These are phyloP conservation scores for Lordiphosa collinella DNA, from an alignment of 1,140 invertebrate genomes.

Conservation along the genomic window DNA sequence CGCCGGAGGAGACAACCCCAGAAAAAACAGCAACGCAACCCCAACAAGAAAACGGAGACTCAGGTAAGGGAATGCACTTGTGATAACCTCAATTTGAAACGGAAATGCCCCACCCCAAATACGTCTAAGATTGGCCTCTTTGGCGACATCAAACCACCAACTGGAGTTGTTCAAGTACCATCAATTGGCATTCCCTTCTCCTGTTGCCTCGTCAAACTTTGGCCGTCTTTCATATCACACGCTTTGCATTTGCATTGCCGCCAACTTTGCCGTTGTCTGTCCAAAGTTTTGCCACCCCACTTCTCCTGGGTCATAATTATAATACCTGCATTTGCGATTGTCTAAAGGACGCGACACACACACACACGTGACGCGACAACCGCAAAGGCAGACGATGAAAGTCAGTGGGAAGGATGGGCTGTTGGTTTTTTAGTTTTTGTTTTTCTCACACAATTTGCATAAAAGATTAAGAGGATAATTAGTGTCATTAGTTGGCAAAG, in stretches of 20 bases:
- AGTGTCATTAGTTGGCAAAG: constrained; percentile 63
- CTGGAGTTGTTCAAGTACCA: too few relatives aligned
- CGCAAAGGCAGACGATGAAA: constrained; percentile 17
- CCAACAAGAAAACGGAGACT: not conserved
- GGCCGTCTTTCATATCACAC: constrained; percentile 65
- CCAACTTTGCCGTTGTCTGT: constrained; percentile 61
- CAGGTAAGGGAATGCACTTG: constrained; percentile 20
- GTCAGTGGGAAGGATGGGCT: not conserved
- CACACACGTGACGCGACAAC: constrained; percentile 60
- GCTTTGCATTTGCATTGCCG: constrained; percentile 20
- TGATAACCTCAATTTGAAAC: constrained; percentile 44
- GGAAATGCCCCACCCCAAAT: constrained; percentile 4
- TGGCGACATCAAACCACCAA: not conserved
- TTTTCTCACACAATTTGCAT: constrained; percentile 61
- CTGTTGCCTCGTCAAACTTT: constrained; percentile 49
- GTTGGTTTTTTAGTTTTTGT: constrained; percentile 1
- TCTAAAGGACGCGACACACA: constrained; percentile 56
- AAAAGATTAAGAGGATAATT: constrained; percentile 72
- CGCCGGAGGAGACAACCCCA: constrained; percentile 16
- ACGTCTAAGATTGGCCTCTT: too few relatives aligned
- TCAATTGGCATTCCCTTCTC: constrained; percentile 10
- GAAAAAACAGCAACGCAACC: constrained; percentile 27
- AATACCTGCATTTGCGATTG: constrained; percentile 68
- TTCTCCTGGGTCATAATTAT: constrained; percentile 47
- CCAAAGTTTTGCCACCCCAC: constrained; percentile 39